phyloP scores from a whole-genome alignment of 2,797 vertebrate species.

The Chrysocyon brachyurus region DNA sequence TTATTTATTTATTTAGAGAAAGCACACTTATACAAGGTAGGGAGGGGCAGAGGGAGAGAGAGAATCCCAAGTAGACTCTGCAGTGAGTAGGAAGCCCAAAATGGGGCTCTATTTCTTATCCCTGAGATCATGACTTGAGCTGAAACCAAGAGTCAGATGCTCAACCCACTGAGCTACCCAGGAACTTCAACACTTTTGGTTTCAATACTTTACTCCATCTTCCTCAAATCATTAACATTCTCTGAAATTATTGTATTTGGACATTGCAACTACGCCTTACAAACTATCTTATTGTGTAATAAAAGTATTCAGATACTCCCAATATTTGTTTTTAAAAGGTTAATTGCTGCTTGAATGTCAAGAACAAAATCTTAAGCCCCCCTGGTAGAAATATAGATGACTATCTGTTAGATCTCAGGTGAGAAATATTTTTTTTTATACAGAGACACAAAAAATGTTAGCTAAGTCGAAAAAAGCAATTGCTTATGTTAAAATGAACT shows the following conservation, averaged over 20 bases:
- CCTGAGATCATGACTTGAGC: neutral
- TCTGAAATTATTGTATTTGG: neutral
- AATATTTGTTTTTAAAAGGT: neutral
- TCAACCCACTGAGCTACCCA: neutral
- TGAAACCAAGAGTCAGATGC: neutral
- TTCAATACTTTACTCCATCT: neutral
- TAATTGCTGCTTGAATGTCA: neutral
- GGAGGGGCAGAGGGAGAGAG: neutral
- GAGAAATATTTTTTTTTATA: neutral
- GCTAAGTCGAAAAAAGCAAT: neutral
- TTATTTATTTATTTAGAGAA: neutral
- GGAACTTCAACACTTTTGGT: neutral
- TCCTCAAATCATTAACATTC: neutral
- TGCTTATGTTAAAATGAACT: neutral
- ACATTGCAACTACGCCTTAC: neutral
- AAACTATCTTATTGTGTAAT: neutral
- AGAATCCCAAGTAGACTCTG: neutral
- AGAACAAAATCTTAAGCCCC: neutral
- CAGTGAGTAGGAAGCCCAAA: neutral
- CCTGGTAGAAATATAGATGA: neutral
- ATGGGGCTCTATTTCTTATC: neutral
- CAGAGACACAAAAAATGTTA: neutral
- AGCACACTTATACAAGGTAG: accelerated
- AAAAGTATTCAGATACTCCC: neutral
- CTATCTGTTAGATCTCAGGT: neutral